Evolutionary conservation across 2,113 vertebrate genomes (phyloP).

Genomic region (Bolborhynchus lineola): DNA sequence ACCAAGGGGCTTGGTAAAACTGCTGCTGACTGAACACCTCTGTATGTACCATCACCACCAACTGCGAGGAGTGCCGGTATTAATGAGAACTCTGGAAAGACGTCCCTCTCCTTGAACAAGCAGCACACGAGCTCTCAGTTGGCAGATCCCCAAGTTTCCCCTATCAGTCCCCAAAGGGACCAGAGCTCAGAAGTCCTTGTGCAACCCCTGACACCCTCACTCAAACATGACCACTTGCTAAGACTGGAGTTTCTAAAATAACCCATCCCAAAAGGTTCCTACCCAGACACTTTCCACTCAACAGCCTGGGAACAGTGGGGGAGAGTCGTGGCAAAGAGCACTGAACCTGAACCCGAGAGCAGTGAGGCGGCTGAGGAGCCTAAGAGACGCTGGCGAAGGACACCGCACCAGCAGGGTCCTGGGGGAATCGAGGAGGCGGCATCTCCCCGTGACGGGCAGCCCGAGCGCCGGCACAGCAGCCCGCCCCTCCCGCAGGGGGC

Average conservation of each 20-base stretch:
- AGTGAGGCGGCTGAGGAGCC: no score
- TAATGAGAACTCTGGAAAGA: not conserved
- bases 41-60: rapidly evolving
- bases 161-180: not conserved
- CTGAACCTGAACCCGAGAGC: not conserved
- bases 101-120: not conserved
- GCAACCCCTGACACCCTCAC: not conserved
- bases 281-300: not conserved
- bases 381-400: no score
- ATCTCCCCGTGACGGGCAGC: not conserved
- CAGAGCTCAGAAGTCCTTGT: not conserved
- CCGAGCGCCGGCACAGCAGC: no score
- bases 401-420: no score
- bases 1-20: not conserved
- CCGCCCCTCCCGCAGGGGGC: not conserved
- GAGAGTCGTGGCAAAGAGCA: no score
- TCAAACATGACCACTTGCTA: not conserved
- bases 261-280: not conserved
- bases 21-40: not conserved
- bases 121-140: rapidly evolving
- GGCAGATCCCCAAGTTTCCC: not conserved
- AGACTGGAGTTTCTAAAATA: not conserved
- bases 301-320: rapidly evolving
- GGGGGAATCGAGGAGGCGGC: no score
- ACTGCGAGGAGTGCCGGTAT: not conserved